These are phyloP conservation scores for Vanessa cardui DNA, from an alignment of 2,888 invertebrate species.

Conservation along the genomic window DNA sequence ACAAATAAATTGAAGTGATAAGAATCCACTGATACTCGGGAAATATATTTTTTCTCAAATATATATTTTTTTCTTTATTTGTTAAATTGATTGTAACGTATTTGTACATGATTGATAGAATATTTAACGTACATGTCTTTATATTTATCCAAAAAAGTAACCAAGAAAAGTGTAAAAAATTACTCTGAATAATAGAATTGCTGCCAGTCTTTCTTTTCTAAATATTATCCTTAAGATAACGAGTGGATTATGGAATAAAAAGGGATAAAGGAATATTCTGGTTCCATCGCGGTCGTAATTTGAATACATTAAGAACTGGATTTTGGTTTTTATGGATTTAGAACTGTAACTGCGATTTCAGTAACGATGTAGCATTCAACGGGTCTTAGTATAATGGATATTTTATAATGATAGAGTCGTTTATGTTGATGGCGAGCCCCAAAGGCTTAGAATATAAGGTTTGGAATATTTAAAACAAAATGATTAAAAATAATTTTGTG, in stretches of 20 bases:
- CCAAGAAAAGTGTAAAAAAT: neutral
- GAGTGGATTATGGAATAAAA: constrained; percentile 56
- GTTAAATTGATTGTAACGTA: too few relatives aligned
- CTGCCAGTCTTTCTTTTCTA: constrained; percentile 38
- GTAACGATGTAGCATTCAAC: constrained; percentile 21
- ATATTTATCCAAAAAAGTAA: neutral
- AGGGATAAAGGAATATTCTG: constrained; percentile 55
- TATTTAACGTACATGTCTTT: too few relatives aligned
- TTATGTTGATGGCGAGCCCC: neutral
- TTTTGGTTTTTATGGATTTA: constrained; percentile 48
- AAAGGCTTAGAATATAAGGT: neutral
- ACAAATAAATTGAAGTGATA: too few relatives aligned
- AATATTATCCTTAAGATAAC: constrained; percentile 56
- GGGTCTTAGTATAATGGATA: constrained; percentile 9
- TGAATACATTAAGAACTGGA: constrained; percentile 62
- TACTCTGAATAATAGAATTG: constrained; percentile 24
- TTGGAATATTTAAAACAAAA: neutral
- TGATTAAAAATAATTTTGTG: too few relatives aligned
- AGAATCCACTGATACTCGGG: too few relatives aligned
- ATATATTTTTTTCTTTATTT: too few relatives aligned
- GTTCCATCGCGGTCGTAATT: constrained; percentile 54
- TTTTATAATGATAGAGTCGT: neutral
- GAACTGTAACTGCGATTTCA: constrained; percentile 31
- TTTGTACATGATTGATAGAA: too few relatives aligned
- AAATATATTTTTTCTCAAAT: too few relatives aligned